Percentiles rank a stretch among this genome's conserved stretches.
Evolutionary conservation across 2,113 vertebrate species (phyloP).

Genomic region (Planiliza haematocheilus): DNA sequence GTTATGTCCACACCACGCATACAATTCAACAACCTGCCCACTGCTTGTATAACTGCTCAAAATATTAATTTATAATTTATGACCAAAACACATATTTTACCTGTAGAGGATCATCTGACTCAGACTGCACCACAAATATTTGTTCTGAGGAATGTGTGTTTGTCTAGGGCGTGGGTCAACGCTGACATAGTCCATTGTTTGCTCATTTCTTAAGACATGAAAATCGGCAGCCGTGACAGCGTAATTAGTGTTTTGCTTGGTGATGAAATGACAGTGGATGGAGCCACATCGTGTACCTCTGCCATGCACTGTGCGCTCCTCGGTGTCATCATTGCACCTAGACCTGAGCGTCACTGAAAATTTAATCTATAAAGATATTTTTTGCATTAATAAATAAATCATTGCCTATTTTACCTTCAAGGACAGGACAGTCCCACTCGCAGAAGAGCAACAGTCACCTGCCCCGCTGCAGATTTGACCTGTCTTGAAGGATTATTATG

Average conservation of each 20-base stretch:
- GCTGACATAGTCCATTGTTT: constrained; percentile 20
- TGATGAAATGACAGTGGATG: not conserved
- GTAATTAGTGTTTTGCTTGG: too few species aligned
- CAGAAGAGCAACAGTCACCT: constrained; percentile 17
- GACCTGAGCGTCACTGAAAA: constrained; percentile 50
- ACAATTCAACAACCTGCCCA: not conserved
- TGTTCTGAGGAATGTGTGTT: constrained; percentile 46
- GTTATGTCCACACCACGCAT: not conserved
- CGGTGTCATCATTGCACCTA: constrained; percentile 15
- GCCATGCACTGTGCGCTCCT: not conserved
- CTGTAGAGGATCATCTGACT: not conserved
- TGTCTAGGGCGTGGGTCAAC: constrained; percentile 22
- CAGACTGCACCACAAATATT: constrained; percentile 24
- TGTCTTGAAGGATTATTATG: constrained; percentile 8
- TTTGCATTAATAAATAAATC: constrained; percentile 74
- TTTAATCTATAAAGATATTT: constrained; percentile 63
- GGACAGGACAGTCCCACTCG: constrained; percentile 43
- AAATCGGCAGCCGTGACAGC: too few species aligned
- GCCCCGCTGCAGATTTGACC: constrained; percentile 22
- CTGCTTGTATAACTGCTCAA: constrained; percentile 1
- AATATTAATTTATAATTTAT: not conserved
- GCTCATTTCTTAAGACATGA: not conserved
- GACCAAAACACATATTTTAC: not conserved
- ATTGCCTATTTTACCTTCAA: constrained; percentile 62
- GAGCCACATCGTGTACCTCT: not conserved